Evolutionary conservation across 92 coral and sea anemone species (phyloP).

Genomic region (Pocillopora grandis): DNA sequence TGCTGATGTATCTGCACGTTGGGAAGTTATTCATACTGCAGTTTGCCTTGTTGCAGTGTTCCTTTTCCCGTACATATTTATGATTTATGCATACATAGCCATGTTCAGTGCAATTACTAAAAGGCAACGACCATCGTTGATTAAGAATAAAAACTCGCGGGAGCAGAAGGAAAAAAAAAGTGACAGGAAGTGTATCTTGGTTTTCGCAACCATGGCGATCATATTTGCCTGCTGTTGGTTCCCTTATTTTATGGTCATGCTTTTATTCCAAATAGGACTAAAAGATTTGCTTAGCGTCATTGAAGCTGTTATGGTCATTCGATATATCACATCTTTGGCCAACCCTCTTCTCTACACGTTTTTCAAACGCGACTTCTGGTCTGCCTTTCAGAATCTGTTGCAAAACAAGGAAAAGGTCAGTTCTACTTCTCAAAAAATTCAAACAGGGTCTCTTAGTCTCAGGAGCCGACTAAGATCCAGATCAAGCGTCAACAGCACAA

Average conservation of each 20-base stretch:
- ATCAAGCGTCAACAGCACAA: too few species aligned
- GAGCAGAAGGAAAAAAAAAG: not conserved
- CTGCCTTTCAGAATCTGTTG: not conserved
- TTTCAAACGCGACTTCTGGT: slow-evolving; percentile 53
- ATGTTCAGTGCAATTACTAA: slow-evolving; percentile 45
- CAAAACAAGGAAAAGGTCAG: too few species aligned
- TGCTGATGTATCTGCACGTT: not conserved
- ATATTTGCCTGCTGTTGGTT: slow-evolving; percentile 55
- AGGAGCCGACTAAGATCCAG: too few species aligned
- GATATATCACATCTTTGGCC: slow-evolving; percentile 33
- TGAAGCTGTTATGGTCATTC: slow-evolving; percentile 22
- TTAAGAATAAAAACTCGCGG: not conserved
- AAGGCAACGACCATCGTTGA: not conserved
- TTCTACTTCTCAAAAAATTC: too few species aligned
- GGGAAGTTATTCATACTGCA: slow-evolving; percentile 44
- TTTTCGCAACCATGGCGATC: slow-evolving; percentile 50
- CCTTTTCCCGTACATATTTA: slow-evolving; percentile 54
- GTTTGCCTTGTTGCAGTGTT: slow-evolving; percentile 54
- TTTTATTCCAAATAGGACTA: too few species aligned
- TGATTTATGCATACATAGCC: slow-evolving; percentile 44
- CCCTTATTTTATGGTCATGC: slow-evolving; percentile 36
- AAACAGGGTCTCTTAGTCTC: too few species aligned
- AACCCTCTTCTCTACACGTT: slow-evolving; percentile 54
- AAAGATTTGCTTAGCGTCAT: not conserved
- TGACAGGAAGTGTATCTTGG: slow-evolving; percentile 19